Base-by-base conservation (phyloP, 2,113 vertebrate species). In the Pyxicephalus adspersus region DNA sequence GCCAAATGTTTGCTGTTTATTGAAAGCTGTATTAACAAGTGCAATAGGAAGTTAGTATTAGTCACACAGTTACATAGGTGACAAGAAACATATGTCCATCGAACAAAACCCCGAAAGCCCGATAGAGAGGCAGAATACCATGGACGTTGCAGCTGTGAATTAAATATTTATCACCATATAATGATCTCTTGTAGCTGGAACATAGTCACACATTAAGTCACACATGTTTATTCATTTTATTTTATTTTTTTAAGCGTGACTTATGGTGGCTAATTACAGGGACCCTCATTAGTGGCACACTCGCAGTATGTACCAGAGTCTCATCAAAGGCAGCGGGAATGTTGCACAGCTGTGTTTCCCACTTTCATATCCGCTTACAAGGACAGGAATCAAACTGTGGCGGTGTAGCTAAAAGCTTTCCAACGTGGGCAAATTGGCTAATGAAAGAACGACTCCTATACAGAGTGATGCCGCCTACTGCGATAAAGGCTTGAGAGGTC, bases 301-400 rank as follows among this genome's bases (percentile, higher is more conserved):
- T 25, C 58, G 20, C 26, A 23, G n/a, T 34, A 15, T 75, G 55
- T 61, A 75, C 17, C 13, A 15, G 58, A 9, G 31, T 34, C 34
- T 26, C 55, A 75, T 75, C 72, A 75, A 75, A 75, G 55, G 45
- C 15, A 60, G 5, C 61, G 55, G 5, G 26, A 61, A 28, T 58
- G 31, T 51, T 23, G 55, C 72, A 17, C 72, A 61, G 72, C 72
- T 75, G 55, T 45, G 72, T 60, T 28, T 19, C 57, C n/a, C 51
- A 23, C 23, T 61, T 60, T 61, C 9, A 75, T 61, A 75, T 75
- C 57, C 28, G 38, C 61, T 60, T 45, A 75, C 28, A 75, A 75
- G 72, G 20, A 75, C 57, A 61, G 45, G 55, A 75, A 38, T 75
- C 52, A 75, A 61, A 58, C 72, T 75, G 55, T 61, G 54, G 71